phyloP scores from a whole-genome alignment of 2,113 vertebrate genomes.

The Isurus oxyrinchus region DNA sequence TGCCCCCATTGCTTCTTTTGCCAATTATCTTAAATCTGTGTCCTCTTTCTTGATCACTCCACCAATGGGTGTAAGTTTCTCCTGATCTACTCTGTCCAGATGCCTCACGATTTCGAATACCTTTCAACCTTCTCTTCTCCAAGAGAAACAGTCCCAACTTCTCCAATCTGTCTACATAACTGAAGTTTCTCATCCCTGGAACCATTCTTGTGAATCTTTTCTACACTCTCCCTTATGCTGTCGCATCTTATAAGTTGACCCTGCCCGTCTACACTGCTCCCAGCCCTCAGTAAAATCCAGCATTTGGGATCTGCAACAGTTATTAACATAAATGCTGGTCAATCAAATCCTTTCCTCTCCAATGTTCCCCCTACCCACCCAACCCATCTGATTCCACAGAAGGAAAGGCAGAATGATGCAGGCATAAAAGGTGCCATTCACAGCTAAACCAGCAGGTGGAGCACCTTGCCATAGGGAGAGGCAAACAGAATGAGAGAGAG shows the following conservation, averaged over 20 bases:
- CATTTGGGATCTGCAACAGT: background rate
- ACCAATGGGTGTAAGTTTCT: too few species aligned
- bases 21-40: too few species aligned
- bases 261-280: background rate
- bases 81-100: too few species aligned
- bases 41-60: background rate
- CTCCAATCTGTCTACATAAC: too few species aligned
- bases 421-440: background rate
- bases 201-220: too few species aligned
- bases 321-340: background rate
- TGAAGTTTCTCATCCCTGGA: too few species aligned
- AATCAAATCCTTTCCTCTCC: background rate
- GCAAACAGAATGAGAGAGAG: background rate
- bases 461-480: background rate
- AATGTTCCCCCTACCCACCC: background rate
- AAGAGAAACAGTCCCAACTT: too few species aligned
- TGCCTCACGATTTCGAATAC: too few species aligned
- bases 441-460: background rate
- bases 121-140: too few species aligned
- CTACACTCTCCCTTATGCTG: too few species aligned
- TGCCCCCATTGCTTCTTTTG: too few species aligned
- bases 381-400: background rate
- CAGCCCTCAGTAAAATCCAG: background rate
- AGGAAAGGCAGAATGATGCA: background rate
- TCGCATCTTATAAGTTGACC: background rate